phyloP scores from a whole-genome alignment of 2,888 invertebrate species.

The Drosophila rellima region DNA sequence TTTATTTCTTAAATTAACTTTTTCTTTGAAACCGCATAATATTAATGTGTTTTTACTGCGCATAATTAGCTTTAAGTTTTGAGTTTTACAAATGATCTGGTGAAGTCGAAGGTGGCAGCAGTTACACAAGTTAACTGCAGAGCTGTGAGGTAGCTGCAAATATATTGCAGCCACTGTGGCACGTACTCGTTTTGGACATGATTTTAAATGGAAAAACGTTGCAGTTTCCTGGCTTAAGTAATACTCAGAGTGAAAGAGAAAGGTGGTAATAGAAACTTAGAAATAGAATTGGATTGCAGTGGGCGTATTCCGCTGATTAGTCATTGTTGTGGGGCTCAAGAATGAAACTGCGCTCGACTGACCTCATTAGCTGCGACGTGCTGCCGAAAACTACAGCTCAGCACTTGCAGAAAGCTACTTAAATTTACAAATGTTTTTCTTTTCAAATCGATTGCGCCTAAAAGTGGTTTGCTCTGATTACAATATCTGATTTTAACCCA shows the following conservation, averaged over 20 bases:
- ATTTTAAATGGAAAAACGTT: conserved; percentile 41
- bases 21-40: conserved; percentile 10
- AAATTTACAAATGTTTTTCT: conserved; percentile 24
- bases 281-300: conserved; percentile 20
- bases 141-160: conserved; percentile 51
- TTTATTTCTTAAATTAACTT: neutral
- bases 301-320: conserved; percentile 28
- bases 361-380: conserved; percentile 34
- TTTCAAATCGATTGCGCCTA: neutral
- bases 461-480: neutral
- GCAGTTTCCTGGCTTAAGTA: conserved; percentile 27
- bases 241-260: conserved; percentile 1
- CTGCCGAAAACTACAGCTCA: conserved; percentile 19
- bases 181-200: conserved; percentile 43
- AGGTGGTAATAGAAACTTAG: neutral
- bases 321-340: conserved; percentile 23
- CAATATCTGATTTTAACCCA: neutral
- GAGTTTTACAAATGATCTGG: conserved; percentile 42
- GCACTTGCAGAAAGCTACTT: conserved; percentile 21
- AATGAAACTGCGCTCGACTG: conserved; percentile 19
- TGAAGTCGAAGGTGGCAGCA: conserved; percentile 44
- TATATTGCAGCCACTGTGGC: conserved; percentile 54
- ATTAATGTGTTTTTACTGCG: conserved; percentile 7
- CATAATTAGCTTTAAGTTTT: conserved; percentile 25
- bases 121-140: conserved; percentile 49